These are phyloP conservation scores for Lacerta agilis DNA, from an alignment of 2,797 vertebrate species.

Conservation along the genomic window DNA sequence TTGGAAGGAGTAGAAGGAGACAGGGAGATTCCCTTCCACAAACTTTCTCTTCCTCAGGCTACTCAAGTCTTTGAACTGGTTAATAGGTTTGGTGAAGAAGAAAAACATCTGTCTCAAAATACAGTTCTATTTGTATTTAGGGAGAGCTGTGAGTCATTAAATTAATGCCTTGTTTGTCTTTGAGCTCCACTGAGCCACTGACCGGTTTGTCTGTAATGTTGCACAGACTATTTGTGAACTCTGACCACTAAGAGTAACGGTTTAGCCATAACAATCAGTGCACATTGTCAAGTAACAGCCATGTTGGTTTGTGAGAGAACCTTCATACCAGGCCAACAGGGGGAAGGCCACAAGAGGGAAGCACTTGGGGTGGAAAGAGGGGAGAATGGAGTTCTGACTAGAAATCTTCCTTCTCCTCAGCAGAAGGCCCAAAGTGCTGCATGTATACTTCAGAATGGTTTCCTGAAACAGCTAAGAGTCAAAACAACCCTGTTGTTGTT, in stretches of 20 bases:
- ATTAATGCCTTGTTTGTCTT: background rate
- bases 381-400: background rate
- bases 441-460: background rate
- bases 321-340: background rate
- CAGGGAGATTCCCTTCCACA: background rate
- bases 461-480: background rate
- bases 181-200: background rate
- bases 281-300: background rate
- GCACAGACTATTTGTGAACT: background rate
- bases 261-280: background rate
- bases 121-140: background rate
- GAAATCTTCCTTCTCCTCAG: background rate
- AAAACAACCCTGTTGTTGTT: background rate
- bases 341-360: background rate
- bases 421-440: background rate
- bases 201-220: background rate
- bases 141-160: background rate
- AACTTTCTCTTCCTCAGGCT: background rate
- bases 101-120: background rate
- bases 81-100: background rate
- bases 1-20: background rate
- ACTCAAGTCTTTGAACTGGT: background rate
- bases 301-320: background rate
- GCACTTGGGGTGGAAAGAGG: background rate
- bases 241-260: background rate